phyloP scores from a whole-genome alignment of 2,888 invertebrate species.

The Limenitis camilla region DNA sequence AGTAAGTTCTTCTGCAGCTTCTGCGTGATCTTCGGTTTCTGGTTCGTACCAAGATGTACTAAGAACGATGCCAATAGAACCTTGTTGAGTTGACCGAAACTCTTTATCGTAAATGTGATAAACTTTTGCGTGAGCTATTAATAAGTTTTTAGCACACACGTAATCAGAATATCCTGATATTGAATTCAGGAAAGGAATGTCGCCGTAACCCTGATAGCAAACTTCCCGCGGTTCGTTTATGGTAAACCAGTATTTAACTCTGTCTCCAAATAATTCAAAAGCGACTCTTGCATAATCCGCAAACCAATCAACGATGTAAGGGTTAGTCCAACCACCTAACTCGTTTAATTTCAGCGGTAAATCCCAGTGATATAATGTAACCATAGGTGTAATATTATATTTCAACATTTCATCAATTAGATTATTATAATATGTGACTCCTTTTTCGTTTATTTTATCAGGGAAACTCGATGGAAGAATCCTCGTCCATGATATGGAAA shows the following conservation, averaged over 20 bases:
- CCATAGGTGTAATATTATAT: slow-evolving; percentile 72
- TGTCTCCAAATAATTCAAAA: slow-evolving; percentile 48
- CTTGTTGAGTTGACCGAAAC: slow-evolving; percentile 34
- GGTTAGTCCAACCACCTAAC: slow-evolving; percentile 61
- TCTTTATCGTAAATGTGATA: slow-evolving; percentile 42
- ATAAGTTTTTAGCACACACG: slow-evolving; percentile 53
- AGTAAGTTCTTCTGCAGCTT: slow-evolving; percentile 53
- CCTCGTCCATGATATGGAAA: slow-evolving; percentile 75
- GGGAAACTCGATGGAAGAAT: slow-evolving; percentile 70
- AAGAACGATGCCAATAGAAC: slow-evolving; percentile 28
- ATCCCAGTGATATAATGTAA: slow-evolving; percentile 65
- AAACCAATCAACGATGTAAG: slow-evolving; percentile 47
- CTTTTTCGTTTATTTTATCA: slow-evolving; percentile 59
- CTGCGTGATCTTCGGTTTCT: slow-evolving; percentile 47
- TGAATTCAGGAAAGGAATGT: slow-evolving; percentile 34
- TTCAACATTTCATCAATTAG: slow-evolving; percentile 66
- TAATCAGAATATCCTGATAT: slow-evolving; percentile 53
- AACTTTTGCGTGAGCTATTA: slow-evolving; percentile 62
- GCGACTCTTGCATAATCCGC: slow-evolving; percentile 45
- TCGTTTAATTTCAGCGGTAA: slow-evolving; percentile 56
- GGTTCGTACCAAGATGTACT: slow-evolving; percentile 41
- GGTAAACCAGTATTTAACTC: slow-evolving; percentile 63
- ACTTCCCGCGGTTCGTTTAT: slow-evolving; percentile 61
- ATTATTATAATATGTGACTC: slow-evolving; percentile 30
- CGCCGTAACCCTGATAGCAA: slow-evolving; percentile 48